Conservation (phyloP, 2,888 invertebrate species). For the Apodemia mormo region DNA sequence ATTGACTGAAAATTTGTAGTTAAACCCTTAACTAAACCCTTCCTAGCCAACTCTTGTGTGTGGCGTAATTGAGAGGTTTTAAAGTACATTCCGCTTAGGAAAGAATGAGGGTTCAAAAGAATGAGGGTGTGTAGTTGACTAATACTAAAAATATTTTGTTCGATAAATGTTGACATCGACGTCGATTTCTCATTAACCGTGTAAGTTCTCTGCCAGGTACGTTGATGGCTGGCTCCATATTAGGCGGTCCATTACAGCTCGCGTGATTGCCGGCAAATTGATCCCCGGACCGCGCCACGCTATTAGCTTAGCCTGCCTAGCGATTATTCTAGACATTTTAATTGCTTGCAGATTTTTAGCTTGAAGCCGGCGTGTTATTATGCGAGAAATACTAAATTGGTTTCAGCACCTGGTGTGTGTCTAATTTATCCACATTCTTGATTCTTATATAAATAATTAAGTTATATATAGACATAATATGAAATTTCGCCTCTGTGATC, state of each 20-base stretch:
- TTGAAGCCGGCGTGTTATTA: background rate
- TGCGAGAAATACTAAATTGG: background rate
- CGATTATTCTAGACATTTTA: constrained; percentile 7
- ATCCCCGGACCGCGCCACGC: background rate
- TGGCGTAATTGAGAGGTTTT: no score
- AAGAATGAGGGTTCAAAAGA: no score
- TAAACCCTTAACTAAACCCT: no score
- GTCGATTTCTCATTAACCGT: background rate
- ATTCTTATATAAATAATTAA: no score
- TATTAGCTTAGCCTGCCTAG: constrained; percentile 1
- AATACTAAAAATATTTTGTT: background rate
- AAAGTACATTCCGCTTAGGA: no score
- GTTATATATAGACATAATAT: no score
- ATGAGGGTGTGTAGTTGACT: background rate
- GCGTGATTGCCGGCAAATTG: constrained; percentile 13
- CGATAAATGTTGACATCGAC: background rate
- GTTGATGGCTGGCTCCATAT: constrained; percentile 3
- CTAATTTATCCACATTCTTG: no score
- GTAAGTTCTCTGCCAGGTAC: background rate
- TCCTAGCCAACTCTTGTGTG: no score
- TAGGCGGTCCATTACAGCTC: background rate
- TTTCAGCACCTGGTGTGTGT: no score
- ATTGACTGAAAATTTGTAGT: no score
- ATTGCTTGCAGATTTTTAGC: background rate
- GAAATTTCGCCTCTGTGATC: no score